These are phyloP conservation scores for Clamator glandarius DNA, from an alignment of 2,797 vertebrate genomes.

Conservation along the genomic window DNA sequence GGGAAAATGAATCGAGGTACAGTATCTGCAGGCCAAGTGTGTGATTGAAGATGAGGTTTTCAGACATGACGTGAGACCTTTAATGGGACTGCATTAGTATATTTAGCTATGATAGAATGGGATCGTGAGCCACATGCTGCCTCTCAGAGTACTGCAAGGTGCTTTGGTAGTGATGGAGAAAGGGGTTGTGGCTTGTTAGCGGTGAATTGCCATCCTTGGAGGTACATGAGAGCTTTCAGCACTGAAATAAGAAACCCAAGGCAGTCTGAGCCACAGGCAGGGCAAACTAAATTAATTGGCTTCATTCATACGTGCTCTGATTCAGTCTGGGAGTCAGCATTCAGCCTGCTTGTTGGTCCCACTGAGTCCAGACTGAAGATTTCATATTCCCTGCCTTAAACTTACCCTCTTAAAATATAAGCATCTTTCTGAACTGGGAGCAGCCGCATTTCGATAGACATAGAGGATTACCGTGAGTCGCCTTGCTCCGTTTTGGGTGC, in stretches of 20 bases:
- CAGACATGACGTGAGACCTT: background rate
- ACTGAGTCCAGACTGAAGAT: background rate
- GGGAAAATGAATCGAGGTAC: background rate
- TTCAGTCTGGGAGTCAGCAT: background rate
- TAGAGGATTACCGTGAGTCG: background rate
- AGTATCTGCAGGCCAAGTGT: background rate
- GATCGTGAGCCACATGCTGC: background rate
- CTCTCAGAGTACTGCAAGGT: background rate
- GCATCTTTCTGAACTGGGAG: background rate
- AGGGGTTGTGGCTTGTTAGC: background rate
- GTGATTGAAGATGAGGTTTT: slow-evolving; percentile 12
- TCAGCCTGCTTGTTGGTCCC: background rate
- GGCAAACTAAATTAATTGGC: background rate
- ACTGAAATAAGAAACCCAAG: background rate
- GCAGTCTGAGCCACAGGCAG: background rate
- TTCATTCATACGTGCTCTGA: background rate
- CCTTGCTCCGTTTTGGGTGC: fast-evolving
- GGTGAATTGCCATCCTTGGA: background rate
- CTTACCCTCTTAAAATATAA: background rate
- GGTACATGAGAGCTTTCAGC: background rate
- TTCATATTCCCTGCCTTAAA: background rate
- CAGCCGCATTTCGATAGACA: background rate
- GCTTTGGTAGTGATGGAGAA: background rate
- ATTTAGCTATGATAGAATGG: background rate
- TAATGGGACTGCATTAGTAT: background rate